These are phyloP conservation scores for Magallana angulata DNA, from an alignment of 1,140 invertebrate genomes.

Conservation along the genomic window DNA sequence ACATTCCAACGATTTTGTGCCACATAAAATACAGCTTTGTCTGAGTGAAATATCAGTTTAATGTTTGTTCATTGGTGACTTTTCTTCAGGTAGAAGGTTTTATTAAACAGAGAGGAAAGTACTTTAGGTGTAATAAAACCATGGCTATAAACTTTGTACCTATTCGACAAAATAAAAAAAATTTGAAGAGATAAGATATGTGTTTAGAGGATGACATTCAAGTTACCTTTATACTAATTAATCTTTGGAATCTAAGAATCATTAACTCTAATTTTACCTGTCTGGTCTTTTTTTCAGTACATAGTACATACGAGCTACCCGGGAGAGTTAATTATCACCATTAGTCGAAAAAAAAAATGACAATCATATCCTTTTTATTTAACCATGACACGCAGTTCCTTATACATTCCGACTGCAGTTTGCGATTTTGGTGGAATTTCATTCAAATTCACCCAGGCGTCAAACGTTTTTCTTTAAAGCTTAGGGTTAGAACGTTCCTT, in stretches of 20 bases:
- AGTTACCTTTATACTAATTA: no score
- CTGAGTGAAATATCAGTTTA: not conserved
- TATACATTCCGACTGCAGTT: not conserved
- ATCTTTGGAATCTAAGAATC: no score
- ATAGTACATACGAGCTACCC: no score
- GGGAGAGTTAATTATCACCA: no score
- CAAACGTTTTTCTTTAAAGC: not conserved
- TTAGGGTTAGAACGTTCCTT: not conserved
- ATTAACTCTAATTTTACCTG: no score
- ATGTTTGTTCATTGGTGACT: constrained; percentile 25
- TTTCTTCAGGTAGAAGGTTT: constrained; percentile 7
- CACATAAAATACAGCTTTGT: not conserved
- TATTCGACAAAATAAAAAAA: no score
- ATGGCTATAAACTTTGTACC: not conserved
- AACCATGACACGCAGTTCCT: not conserved
- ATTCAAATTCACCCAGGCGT: constrained; percentile 3
- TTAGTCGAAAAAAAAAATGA: no score
- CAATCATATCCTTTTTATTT: no score
- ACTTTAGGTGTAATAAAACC: not conserved
- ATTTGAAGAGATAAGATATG: no score
- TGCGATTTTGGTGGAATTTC: not conserved
- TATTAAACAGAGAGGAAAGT: not conserved
- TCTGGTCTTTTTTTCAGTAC: no score
- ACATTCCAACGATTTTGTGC: not conserved
- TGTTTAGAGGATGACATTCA: no score